Conservation (phyloP, 2,113 vertebrate genomes). For the Gallinago media region DNA sequence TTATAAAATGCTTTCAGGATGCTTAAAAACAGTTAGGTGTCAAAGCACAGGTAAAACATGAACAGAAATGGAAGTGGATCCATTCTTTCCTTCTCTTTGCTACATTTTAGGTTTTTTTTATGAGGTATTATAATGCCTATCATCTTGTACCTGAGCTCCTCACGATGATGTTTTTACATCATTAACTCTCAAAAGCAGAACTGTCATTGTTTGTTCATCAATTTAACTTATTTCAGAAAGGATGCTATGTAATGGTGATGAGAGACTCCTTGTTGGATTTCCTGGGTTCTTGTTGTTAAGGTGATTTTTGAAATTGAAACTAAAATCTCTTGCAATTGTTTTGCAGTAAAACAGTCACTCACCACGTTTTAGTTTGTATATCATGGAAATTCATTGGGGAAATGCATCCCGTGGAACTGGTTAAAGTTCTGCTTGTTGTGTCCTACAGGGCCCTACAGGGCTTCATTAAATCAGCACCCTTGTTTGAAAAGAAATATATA, state of each 20-base stretch:
- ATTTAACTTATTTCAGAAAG: background rate
- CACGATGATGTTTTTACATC: background rate
- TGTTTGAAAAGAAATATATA: background rate
- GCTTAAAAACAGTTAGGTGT: background rate
- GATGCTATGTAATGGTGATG: background rate
- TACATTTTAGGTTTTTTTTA: background rate
- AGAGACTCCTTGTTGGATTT: background rate
- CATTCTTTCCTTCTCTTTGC: background rate
- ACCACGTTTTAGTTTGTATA: background rate
- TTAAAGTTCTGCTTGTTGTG: background rate
- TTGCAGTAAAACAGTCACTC: background rate
- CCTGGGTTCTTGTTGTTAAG: background rate
- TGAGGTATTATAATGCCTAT: background rate
- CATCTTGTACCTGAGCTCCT: background rate
- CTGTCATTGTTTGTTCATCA: background rate
- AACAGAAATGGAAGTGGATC: background rate
- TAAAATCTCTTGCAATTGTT: background rate
- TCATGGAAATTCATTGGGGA: background rate
- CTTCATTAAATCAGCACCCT: background rate
- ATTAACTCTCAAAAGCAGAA: background rate
- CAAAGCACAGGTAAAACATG: background rate
- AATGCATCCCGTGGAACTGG: background rate
- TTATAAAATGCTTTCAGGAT: background rate
- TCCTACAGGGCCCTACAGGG: background rate
- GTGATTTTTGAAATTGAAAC: background rate